A percentile compares a stretch with the other conserved stretches of the same genome.
phyloP scores from a whole-genome alignment of 2,888 invertebrate species.

The Halocaridina rubra region DNA sequence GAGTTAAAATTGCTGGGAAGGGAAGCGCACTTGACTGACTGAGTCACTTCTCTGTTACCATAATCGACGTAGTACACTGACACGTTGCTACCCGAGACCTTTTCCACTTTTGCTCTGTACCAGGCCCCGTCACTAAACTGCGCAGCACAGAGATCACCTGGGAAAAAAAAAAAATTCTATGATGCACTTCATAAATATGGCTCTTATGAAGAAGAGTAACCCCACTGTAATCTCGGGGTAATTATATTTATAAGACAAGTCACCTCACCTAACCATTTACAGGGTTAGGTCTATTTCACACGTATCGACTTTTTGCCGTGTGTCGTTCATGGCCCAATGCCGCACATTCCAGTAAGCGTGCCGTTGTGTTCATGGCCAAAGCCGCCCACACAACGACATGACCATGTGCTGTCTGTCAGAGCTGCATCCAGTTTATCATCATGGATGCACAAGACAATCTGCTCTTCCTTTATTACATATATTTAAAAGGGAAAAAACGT shows the following conservation, averaged over 20 bases:
- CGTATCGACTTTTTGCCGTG: neutral
- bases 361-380: neutral
- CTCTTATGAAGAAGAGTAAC: too few relatives aligned
- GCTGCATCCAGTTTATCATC: neutral
- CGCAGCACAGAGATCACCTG: conserved; percentile 89
- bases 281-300: neutral
- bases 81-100: conserved; percentile 78
- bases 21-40: conserved; percentile 80
- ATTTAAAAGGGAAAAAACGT: neutral
- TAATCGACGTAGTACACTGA: conserved; percentile 93
- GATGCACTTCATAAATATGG: too few relatives aligned
- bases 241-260: too few relatives aligned
- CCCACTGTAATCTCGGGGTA: too few relatives aligned
- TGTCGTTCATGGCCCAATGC: neutral
- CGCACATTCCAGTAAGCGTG: neutral
- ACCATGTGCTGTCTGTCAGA: neutral
- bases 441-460: neutral
- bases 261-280: too few relatives aligned
- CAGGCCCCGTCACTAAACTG: conserved; percentile 92
- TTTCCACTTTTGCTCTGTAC: conserved; percentile 87
- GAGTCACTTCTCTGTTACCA: conserved; percentile 86
- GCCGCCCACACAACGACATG: neutral
- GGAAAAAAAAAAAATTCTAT: too few relatives aligned
- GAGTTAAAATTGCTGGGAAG: conserved; percentile 83
- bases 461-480: neutral